A percentile compares a stretch with the other conserved stretches of the same genome.
These are phyloP conservation scores for Sapayoa aenigma DNA, from an alignment of 2,113 vertebrate genomes.

Conservation along the genomic window DNA sequence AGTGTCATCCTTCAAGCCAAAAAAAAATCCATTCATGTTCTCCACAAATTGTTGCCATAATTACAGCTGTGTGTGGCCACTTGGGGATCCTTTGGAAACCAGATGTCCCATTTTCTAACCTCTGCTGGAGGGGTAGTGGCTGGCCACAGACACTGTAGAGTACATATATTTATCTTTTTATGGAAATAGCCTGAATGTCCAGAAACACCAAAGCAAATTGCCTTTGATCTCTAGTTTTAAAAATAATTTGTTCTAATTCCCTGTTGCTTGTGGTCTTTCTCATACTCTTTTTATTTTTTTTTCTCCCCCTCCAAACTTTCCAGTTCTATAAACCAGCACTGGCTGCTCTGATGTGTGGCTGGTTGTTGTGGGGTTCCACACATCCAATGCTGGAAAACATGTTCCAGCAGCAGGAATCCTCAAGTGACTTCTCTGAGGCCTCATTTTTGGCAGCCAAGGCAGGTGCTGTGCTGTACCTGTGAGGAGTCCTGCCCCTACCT, in stretches of 20 bases:
- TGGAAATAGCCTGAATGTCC: not conserved
- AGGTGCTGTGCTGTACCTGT: not conserved
- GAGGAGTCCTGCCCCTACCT: not conserved
- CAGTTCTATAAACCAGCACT: not conserved
- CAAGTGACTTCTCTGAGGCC: not conserved
- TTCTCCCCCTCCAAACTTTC: fast-evolving
- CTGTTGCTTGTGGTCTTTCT: not conserved
- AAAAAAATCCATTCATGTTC: not conserved
- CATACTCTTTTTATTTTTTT: too few species aligned
- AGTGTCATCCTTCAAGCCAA: not conserved
- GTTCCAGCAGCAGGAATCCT: not conserved
- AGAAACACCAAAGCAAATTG: not conserved
- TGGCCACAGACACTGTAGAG: not conserved
- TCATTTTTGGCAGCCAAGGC: not conserved
- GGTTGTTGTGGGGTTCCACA: not conserved
- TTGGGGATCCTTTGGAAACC: not conserved
- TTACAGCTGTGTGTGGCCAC: not conserved
- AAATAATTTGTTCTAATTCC: not conserved
- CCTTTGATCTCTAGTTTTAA: not conserved
- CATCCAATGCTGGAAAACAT: fast-evolving
- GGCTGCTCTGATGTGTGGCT: not conserved
- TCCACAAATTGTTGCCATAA: not conserved
- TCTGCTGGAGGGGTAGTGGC: not conserved
- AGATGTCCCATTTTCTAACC: not conserved
- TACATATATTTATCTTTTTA: not conserved